Evolutionary conservation across 2,797 vertebrate species (phyloP).

Genomic region (Typhlichthys eigenmanni): DNA sequence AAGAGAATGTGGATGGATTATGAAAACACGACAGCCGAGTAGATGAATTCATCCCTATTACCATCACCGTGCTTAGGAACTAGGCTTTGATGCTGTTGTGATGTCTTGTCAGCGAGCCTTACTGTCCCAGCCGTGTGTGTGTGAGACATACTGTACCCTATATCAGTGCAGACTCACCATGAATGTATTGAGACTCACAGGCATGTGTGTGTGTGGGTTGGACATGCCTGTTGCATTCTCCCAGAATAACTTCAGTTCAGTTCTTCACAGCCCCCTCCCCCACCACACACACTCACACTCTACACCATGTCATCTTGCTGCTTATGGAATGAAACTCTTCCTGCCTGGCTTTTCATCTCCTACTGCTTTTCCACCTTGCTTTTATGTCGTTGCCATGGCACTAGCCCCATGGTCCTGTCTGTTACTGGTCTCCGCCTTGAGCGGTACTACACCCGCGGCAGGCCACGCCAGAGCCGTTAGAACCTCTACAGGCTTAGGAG

Average conservation of each 20-base stretch:
- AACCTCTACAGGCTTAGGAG: no score
- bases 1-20: no score
- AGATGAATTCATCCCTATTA: no score
- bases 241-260: conserved; percentile 3
- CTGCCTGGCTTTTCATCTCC: no score
- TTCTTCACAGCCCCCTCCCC: not conserved
- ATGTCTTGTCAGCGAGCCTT: not conserved
- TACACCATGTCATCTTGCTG: not conserved
- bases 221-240: not conserved
- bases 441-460: no score
- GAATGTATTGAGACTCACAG: not conserved
- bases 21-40: no score
- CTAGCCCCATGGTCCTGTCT: no score
- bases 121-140: not conserved
- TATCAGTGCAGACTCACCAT: no score
- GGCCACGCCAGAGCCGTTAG: no score
- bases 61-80: not conserved
- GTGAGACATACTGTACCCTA: no score
- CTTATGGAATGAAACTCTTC: not conserved
- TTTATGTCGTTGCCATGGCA: no score
- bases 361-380: not conserved
- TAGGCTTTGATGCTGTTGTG: not conserved
- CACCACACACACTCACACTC: not conserved
- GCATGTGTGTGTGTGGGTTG: conserved; percentile 8
- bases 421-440: no score